Evolutionary conservation across 2,888 invertebrate species (phyloP), one percentile per base, ranked within the genome.

Genomic region (Aproaerema taeniolella): DNA sequence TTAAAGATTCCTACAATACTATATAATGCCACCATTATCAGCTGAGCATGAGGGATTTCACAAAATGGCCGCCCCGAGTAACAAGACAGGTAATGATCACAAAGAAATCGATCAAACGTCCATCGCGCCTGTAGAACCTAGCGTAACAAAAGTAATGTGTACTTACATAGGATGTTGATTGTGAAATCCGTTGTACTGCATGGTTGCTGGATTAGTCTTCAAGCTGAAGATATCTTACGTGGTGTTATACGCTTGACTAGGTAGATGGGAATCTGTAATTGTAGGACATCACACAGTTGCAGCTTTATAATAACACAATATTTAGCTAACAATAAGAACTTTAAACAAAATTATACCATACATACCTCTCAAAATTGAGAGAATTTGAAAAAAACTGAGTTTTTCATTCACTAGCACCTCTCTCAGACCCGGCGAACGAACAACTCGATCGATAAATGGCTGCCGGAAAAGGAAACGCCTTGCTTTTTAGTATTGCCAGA

Each of bases 381-480:
- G 86, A 83, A 76, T 85, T 74, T 75, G 51, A 58, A 67, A 64
- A 62, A 54, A 60, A 60, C 55, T 54, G 55, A 55, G 53, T 66
- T 70, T 74, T 55, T 73, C 82, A 82, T 83, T 73, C 76, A 74
- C 76, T 55, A 53, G 57, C 61, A 67, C 67, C 66, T 67, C 67
- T 60, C 63, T 62, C 81, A 78, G 75, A 82, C 86, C 85, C 86
- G 88, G 87, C 85, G 88, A 88, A 88, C 85, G 89, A 89, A 89
- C 89, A 89, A 89, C 87, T 89, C 88, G 82, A 80, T 86, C n/a
- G n/a, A n/a, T n/a, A n/a, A 88, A 88, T 89, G 88, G 85, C 75
- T 38, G 64, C 62, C 63, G 53, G 52, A 46, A 47, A 35, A 38
- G 20, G 42, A 39, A 40, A 41, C 32, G 31, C 45, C 25, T 35